Conservation (phyloP, 2,113 vertebrate genomes). For the Cheirogaleus medius region DNA sequence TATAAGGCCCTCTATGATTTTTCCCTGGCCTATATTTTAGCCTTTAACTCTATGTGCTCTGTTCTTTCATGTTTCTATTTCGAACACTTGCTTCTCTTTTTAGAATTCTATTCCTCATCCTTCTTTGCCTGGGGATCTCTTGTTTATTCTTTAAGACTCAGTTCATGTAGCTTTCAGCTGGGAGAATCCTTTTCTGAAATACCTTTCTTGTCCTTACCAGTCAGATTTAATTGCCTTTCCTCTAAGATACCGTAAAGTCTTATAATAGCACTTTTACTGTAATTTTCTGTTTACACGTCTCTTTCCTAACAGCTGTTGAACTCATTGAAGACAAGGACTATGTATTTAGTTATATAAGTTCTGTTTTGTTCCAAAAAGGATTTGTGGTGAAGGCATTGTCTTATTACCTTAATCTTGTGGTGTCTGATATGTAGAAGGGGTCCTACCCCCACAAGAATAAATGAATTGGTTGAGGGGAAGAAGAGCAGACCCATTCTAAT, state of each 20-base stretch:
- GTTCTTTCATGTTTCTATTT: neutral
- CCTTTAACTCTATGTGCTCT: neutral
- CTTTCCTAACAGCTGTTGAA: neutral
- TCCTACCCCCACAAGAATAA: neutral
- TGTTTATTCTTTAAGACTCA: neutral
- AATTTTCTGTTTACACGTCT: constrained; percentile 25
- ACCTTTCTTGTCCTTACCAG: neutral
- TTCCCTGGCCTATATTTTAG: neutral
- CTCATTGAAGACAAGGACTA: neutral
- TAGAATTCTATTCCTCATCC: neutral
- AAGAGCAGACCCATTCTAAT: neutral
- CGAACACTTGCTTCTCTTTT: neutral
- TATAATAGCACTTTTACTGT: neutral
- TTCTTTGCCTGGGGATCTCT: neutral
- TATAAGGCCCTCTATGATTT: neutral
- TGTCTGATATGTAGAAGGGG: neutral
- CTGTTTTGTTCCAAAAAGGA: constrained; percentile 36
- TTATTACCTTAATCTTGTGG: neutral
- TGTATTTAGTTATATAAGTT: constrained; percentile 9
- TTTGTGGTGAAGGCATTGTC: constrained; percentile 7
- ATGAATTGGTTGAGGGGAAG: neutral
- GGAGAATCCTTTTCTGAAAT: neutral
- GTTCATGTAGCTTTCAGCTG: neutral
- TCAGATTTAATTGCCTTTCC: constrained; percentile 28
- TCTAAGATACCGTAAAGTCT: neutral